These are phyloP conservation scores for Edolisoma coerulescens DNA, from an alignment of 2,113 vertebrate genomes.

Conservation along the genomic window DNA sequence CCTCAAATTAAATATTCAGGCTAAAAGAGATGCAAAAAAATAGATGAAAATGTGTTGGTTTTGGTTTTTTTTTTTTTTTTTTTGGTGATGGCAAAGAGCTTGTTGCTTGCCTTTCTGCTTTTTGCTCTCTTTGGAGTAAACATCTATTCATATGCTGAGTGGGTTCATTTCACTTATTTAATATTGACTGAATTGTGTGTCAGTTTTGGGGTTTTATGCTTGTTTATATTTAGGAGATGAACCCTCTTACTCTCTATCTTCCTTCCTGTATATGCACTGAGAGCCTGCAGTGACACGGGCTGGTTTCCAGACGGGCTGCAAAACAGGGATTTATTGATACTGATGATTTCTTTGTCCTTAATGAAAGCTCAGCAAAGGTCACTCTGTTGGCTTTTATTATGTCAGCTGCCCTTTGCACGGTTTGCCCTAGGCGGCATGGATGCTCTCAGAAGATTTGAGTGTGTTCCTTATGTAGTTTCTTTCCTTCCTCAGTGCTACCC, in stretches of 20 bases:
- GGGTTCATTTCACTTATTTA: neutral
- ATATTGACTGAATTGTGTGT: neutral
- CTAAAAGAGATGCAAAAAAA: neutral
- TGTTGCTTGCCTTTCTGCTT: neutral
- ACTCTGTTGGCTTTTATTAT: neutral
- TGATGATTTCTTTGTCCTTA: neutral
- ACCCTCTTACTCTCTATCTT: neutral
- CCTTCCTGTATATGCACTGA: neutral
- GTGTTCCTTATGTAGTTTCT: neutral
- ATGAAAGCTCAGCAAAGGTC: slow-evolving; percentile 2
- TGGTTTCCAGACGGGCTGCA: neutral
- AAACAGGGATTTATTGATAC: slow-evolving; percentile 21
- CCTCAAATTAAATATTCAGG: neutral
- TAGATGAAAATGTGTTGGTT: neutral
- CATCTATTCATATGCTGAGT: neutral
- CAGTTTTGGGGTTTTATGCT: neutral
- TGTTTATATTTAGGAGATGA: neutral
- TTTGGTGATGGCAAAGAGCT: neutral
- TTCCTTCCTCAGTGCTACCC: neutral
- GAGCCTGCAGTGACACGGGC: neutral
- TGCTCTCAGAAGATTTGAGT: neutral
- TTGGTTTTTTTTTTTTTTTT: too few relatives aligned
- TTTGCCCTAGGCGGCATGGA: neutral
- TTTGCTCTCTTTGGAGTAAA: neutral
- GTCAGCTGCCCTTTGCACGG: neutral